phyloP scores from a whole-genome alignment of 2,888 invertebrate genomes.

The Nomada ferruginata region DNA sequence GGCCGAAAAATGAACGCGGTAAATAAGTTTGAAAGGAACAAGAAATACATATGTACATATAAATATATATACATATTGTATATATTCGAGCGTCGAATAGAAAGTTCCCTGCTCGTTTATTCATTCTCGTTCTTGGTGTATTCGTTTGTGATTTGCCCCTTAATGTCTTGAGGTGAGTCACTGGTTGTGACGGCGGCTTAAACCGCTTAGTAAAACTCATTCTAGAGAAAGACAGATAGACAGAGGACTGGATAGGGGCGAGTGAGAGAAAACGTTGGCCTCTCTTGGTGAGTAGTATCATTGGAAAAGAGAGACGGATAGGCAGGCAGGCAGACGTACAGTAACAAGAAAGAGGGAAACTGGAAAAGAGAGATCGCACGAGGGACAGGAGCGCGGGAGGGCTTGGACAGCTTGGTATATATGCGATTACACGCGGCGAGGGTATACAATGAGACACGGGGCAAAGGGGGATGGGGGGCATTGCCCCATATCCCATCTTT shows the following conservation, averaged over 20 bases:
- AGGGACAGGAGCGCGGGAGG: conserved; percentile 37
- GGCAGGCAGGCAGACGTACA: conserved; percentile 41
- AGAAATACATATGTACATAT: no score
- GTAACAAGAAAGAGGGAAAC: conserved; percentile 56
- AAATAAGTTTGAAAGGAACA: conserved; percentile 8
- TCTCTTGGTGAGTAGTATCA: conserved; percentile 39
- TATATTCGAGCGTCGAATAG: conserved; percentile 3
- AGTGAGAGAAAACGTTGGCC: conserved; percentile 18
- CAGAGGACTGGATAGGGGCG: background rate
- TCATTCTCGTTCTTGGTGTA: conserved; percentile 3
- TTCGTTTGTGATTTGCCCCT: conserved; percentile 45
- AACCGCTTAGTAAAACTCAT: conserved; percentile 72
- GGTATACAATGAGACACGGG: conserved; percentile 59
- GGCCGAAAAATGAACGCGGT: background rate
- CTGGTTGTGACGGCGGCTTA: conserved; percentile 67
- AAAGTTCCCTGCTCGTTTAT: conserved; percentile 23
- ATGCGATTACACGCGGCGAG: conserved; percentile 64
- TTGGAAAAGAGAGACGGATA: conserved; percentile 56
- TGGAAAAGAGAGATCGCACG: conserved; percentile 47
- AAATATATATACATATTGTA: no score
- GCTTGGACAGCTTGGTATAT: conserved; percentile 66
- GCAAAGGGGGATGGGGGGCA: conserved; percentile 44
- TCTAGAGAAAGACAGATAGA: conserved; percentile 38
- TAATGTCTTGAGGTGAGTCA: conserved; percentile 61
- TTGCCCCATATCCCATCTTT: conserved; percentile 66